A percentile compares a stretch with the other conserved stretches of the same genome.
Evolutionary conservation across 1,140 invertebrate genomes (phyloP).

Genomic region (Zaprionus gabonicus): DNA sequence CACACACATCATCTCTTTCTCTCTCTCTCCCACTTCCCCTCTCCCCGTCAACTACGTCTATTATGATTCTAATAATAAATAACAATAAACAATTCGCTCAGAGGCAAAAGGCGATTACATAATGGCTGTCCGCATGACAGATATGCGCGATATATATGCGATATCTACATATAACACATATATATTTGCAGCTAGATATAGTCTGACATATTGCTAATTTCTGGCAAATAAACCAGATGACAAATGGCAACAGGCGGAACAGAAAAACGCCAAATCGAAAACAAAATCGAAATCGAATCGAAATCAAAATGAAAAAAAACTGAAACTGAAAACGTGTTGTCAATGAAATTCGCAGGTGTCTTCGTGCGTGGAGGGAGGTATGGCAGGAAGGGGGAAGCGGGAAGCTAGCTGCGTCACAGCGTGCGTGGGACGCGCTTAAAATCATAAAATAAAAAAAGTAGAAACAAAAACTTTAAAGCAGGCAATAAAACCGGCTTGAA

Average conservation of each 20-base stretch:
- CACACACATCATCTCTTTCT: no score
- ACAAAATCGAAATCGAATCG: slow-evolving; percentile 14
- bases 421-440: slow-evolving; percentile 40
- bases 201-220: slow-evolving; percentile 40
- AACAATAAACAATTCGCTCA: slow-evolving; percentile 9
- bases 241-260: slow-evolving; percentile 25
- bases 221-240: slow-evolving; percentile 38
- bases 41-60: neutral
- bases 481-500: slow-evolving; percentile 33
- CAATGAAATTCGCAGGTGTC: slow-evolving; percentile 15
- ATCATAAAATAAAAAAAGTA: slow-evolving; percentile 4
- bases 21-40: neutral
- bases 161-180: slow-evolving; percentile 6
- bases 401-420: neutral
- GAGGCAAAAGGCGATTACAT: slow-evolving; percentile 32
- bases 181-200: neutral
- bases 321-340: slow-evolving; percentile 33
- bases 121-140: slow-evolving; percentile 15
- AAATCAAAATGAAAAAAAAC: slow-evolving; percentile 6
- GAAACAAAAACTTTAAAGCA: slow-evolving; percentile 11
- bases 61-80: slow-evolving; percentile 2
- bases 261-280: slow-evolving; percentile 29
- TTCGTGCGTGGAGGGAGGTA: neutral
- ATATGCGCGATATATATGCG: neutral
- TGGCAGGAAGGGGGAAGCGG: neutral